Conservation (phyloP, 2,888 invertebrate species). For the Halictus ligatus region DNA sequence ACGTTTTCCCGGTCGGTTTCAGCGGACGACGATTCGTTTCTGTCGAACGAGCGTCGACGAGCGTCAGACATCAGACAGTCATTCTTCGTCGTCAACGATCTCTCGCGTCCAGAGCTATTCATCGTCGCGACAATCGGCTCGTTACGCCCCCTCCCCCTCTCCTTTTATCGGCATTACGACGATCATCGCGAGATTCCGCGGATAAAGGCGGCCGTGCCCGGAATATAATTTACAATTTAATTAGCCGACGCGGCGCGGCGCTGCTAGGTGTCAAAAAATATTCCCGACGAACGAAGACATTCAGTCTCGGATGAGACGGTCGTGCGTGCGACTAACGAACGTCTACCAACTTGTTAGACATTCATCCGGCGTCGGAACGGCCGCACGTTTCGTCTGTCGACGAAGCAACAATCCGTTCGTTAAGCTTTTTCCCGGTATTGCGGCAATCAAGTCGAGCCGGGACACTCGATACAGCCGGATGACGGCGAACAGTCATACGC, state of each 20-base stretch:
- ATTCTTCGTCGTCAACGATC: slow-evolving; percentile 33
- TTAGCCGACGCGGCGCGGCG: slow-evolving; percentile 24
- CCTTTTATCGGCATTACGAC: not conserved
- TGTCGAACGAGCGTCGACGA: slow-evolving; percentile 20
- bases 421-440: slow-evolving; percentile 71
- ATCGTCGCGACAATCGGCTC: slow-evolving; percentile 43
- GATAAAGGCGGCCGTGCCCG: slow-evolving; percentile 5
- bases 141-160: slow-evolving; percentile 12
- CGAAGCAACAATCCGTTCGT: slow-evolving; percentile 70
- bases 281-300: slow-evolving; percentile 46
- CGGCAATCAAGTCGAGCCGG: slow-evolving; percentile 67
- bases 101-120: slow-evolving; percentile 23
- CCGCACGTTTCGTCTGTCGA: slow-evolving; percentile 59
- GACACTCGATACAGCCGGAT: slow-evolving; percentile 68
- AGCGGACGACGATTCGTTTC: slow-evolving; percentile 33
- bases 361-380: slow-evolving; percentile 63
- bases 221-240: slow-evolving; percentile 56
- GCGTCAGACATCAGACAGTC: slow-evolving; percentile 33
- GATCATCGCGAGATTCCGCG: slow-evolving; percentile 14
- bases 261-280: slow-evolving; percentile 32
- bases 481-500: slow-evolving; percentile 50
- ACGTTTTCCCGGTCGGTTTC: not conserved
- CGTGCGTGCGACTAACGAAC: slow-evolving; percentile 47
- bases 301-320: slow-evolving; percentile 45
- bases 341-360: slow-evolving; percentile 68